Evolutionary conservation across 2,797 vertebrate genomes (phyloP).

Genomic region (Sternarchorhynchus goeldii): DNA sequence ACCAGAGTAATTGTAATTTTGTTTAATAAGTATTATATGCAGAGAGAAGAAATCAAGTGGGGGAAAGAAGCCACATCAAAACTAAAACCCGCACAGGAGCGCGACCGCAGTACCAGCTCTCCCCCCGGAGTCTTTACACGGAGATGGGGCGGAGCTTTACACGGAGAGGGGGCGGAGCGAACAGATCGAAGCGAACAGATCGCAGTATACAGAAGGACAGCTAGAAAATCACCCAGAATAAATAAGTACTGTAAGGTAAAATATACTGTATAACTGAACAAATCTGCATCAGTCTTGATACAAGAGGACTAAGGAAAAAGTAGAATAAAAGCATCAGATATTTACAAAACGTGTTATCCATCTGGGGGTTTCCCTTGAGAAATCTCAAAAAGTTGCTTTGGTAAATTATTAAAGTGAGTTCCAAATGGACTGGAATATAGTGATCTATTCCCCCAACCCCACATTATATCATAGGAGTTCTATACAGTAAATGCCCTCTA

Average conservation of each 20-base stretch:
- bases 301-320: slow-evolving; percentile 61
- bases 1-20: slow-evolving; percentile 55
- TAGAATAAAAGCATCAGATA: slow-evolving; percentile 55
- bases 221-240: slow-evolving; percentile 61
- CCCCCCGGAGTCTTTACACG: no score
- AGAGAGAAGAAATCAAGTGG: slow-evolving; percentile 73
- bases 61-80: slow-evolving; percentile 72
- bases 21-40: slow-evolving; percentile 80
- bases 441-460: slow-evolving; percentile 24
- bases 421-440: slow-evolving; percentile 46
- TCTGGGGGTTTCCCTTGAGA: slow-evolving; percentile 56
- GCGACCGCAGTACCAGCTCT: slow-evolving; percentile 61
- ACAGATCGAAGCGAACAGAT: slow-evolving; percentile 74
- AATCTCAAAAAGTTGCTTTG: slow-evolving; percentile 57
- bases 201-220: slow-evolving; percentile 69
- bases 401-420: slow-evolving; percentile 54
- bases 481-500: slow-evolving; percentile 67
- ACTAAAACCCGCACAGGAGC: slow-evolving; percentile 74
- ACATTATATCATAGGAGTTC: slow-evolving; percentile 45
- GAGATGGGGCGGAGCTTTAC: slow-evolving; percentile 62
- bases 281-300: slow-evolving; percentile 52
- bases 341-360: slow-evolving; percentile 69
- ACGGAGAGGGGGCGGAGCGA: slow-evolving; percentile 64
- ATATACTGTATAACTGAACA: slow-evolving; percentile 59
- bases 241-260: slow-evolving; percentile 61